Percentiles rank a stretch among this genome's conserved stretches.
Conservation (phyloP, 2,113 vertebrate genomes). For the Mus pahari region DNA sequence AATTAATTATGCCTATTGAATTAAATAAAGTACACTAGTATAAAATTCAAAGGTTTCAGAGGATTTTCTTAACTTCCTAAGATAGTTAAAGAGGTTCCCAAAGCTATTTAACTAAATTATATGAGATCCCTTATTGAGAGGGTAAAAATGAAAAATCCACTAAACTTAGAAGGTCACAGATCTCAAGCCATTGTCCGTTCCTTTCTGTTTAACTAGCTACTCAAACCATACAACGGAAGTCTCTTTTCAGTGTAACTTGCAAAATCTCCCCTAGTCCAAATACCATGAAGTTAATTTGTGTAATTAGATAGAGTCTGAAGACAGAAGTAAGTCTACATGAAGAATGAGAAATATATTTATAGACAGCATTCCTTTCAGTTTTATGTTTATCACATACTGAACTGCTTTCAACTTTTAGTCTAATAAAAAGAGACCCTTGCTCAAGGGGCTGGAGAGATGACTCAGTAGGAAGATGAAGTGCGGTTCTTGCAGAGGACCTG, state of each 20-base stretch:
- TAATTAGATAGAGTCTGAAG: conserved; percentile 8
- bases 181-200: neutral
- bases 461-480: neutral
- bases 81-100: conserved; percentile 14
- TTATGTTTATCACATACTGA: neutral
- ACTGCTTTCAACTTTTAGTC: conserved; percentile 7
- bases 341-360: neutral
- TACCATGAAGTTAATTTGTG: neutral
- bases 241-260: conserved; percentile 34
- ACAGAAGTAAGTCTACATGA: neutral
- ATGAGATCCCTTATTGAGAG: conserved; percentile 9
- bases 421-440: neutral
- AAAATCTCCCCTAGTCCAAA: conserved; percentile 46
- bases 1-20: conserved; percentile 58
- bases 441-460: neutral
- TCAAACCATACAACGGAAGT: neutral
- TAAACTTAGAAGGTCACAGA: conserved; percentile 35
- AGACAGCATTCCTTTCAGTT: conserved; percentile 24
- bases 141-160: conserved; percentile 40
- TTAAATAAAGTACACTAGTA: conserved; percentile 59
- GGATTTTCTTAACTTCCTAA: conserved; percentile 55
- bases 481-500: neutral
- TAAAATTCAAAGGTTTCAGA: conserved; percentile 59
- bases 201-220: neutral
- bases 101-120: conserved; percentile 46